These are phyloP conservation scores for Pagetopsis macropterus DNA, from an alignment of 2,797 vertebrate species.

Conservation along the genomic window DNA sequence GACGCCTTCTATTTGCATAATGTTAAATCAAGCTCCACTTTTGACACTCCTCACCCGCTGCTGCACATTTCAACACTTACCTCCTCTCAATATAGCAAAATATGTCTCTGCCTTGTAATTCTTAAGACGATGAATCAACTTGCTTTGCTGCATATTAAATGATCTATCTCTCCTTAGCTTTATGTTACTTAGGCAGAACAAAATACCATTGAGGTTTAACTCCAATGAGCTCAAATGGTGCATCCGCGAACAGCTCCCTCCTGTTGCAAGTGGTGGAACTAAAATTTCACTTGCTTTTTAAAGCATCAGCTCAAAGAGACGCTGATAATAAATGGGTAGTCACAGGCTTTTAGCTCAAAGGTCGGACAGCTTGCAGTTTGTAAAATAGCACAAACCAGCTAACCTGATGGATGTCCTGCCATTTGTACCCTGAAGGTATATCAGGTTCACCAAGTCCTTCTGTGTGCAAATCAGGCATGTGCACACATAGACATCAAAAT, in stretches of 20 bases:
- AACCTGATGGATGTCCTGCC: conserved; percentile 39
- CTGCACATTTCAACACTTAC: conserved; percentile 32
- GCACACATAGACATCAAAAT: no score
- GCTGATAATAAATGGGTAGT: conserved; percentile 36
- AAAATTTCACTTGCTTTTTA: conserved; percentile 32
- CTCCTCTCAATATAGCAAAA: conserved; percentile 30
- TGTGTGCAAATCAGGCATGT: not conserved
- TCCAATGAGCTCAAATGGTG: conserved; percentile 19
- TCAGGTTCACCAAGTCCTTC: conserved; percentile 32
- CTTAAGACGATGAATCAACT: conserved; percentile 13
- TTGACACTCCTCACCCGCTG: conserved; percentile 33
- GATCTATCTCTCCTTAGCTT: conserved; percentile 28
- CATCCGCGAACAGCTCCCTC: conserved; percentile 21
- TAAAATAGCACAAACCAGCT: conserved; percentile 29
- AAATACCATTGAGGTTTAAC: conserved; percentile 10
- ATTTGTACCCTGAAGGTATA: conserved; percentile 42
- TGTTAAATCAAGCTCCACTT: conserved; percentile 32
- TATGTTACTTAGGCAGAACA: conserved; percentile 20
- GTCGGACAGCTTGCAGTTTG: conserved; percentile 23
- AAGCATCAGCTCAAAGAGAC: conserved; percentile 24
- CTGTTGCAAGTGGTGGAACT: conserved; percentile 14
- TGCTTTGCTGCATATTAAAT: conserved; percentile 50
- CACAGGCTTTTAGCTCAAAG: conserved; percentile 43
- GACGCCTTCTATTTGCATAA: conserved; percentile 37
- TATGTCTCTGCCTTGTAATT: conserved; percentile 33